Evolutionary conservation across 1,140 invertebrate genomes (phyloP).

Genomic region (Polyergus mexicanus): DNA sequence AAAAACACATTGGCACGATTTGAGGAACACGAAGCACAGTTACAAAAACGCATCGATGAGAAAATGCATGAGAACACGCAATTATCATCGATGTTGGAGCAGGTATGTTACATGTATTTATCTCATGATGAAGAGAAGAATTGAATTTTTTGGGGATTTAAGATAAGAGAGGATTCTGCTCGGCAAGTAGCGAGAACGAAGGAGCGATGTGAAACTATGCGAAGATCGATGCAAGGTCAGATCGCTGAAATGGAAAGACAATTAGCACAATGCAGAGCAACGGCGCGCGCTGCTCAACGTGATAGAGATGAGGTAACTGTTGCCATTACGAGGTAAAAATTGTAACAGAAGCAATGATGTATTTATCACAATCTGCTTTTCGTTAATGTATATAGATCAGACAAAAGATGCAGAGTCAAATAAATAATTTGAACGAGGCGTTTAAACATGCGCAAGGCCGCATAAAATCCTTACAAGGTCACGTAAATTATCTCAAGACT

Average conservation of each 20-base stretch:
- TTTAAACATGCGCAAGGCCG: conserved; percentile 90
- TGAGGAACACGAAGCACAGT: conserved; percentile 79
- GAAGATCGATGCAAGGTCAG: conserved; percentile 88
- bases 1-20: conserved; percentile 83
- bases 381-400: conserved; percentile 85
- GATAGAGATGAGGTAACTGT: conserved; percentile 88
- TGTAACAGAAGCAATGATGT: neutral
- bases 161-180: conserved; percentile 90
- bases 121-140: neutral
- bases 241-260: conserved; percentile 90
- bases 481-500: conserved; percentile 89
- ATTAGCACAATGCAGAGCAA: conserved; percentile 88
- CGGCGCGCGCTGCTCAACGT: conserved; percentile 88
- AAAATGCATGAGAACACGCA: conserved; percentile 87
- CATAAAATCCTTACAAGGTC: conserved; percentile 88
- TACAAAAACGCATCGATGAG: conserved; percentile 82
- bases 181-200: conserved; percentile 90
- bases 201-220: conserved; percentile 89
- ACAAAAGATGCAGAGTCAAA: conserved; percentile 90
- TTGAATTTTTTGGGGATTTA: neutral
- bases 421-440: conserved; percentile 89
- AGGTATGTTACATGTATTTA: conserved; percentile 70
- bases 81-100: conserved; percentile 89
- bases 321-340: conserved; percentile 10
- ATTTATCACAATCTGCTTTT: neutral